phyloP scores from a whole-genome alignment of 2,113 vertebrate genomes.

The Crotalus tigris region DNA sequence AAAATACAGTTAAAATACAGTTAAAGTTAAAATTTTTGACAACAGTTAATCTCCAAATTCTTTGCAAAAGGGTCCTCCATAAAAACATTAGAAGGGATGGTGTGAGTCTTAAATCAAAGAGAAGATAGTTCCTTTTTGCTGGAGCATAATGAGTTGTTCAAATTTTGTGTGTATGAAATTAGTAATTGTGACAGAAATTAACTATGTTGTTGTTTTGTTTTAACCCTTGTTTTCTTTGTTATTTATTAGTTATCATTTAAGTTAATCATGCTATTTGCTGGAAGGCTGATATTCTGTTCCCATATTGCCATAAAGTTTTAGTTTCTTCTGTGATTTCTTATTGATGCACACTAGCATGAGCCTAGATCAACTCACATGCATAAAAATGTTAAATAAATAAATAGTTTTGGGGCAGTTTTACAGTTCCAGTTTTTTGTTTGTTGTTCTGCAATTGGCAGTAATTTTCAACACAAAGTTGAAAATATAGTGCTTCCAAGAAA shows the following conservation, averaged over 20 bases:
- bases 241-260: background rate
- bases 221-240: background rate
- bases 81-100: background rate
- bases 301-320: background rate
- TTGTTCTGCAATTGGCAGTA: background rate
- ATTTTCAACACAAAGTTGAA: background rate
- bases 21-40: background rate
- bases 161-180: conserved; percentile 22
- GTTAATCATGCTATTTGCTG: background rate
- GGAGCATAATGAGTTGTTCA: background rate
- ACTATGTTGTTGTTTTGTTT: background rate
- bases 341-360: background rate
- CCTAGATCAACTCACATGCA: background rate
- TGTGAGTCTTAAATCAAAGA: background rate
- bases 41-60: background rate
- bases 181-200: background rate
- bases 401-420: background rate
- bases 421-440: background rate
- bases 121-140: background rate
- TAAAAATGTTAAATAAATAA: background rate
- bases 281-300: background rate
- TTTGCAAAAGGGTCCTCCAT: background rate
- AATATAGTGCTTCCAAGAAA: too few relatives aligned
- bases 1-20: background rate
- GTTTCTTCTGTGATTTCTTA: background rate